phyloP scores from a whole-genome alignment of 2,113 vertebrate genomes.

The Melanostigma gelatinosum region DNA sequence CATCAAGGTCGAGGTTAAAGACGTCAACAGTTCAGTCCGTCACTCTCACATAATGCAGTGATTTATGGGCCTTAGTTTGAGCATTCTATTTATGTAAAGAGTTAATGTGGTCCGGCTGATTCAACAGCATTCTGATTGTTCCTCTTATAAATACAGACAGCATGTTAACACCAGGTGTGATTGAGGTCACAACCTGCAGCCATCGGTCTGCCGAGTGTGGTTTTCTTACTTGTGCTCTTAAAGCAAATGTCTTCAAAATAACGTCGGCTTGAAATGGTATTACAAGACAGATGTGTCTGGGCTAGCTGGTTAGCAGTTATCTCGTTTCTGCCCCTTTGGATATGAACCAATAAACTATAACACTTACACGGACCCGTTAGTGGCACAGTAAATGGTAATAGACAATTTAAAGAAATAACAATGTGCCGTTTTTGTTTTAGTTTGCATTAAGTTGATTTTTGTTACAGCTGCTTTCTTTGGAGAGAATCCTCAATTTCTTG shows the following conservation, averaged over 20 bases:
- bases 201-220: neutral
- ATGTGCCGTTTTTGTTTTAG: neutral
- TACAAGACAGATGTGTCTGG: neutral
- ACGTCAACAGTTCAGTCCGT: slow-evolving; percentile 16
- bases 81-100: neutral
- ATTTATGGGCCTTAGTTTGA: slow-evolving; percentile 26
- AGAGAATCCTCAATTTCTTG: too few species aligned
- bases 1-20: slow-evolving; percentile 59
- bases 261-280: neutral
- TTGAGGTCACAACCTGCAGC: neutral
- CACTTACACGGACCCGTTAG: neutral
- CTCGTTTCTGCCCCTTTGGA: neutral
- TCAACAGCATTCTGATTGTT: neutral
- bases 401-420: neutral
- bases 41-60: slow-evolving; percentile 20
- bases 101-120: slow-evolving; percentile 10
- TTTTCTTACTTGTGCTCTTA: neutral
- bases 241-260: neutral
- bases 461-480: too few species aligned
- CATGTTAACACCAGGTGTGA: neutral
- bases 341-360: neutral
- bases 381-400: neutral
- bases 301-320: neutral
- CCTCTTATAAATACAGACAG: neutral
- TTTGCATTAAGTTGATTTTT: too few species aligned